Evolutionary conservation across 1,140 invertebrate species (phyloP).

Genomic region (Macrocentrus cingulum): DNA sequence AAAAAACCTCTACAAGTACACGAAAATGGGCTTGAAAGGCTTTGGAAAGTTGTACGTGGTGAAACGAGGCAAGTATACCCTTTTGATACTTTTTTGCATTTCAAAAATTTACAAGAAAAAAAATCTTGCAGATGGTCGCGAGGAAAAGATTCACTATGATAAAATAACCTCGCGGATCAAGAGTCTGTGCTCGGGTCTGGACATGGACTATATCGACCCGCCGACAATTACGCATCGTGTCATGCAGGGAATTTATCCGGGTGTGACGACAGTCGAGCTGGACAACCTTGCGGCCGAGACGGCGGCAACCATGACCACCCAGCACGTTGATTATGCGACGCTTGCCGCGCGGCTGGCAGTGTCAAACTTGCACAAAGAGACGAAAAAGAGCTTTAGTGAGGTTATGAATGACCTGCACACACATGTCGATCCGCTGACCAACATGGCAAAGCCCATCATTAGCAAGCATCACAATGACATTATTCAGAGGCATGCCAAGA

Average conservation of each 20-base stretch:
- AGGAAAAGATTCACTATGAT: constrained; percentile 93
- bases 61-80: constrained; percentile 58
- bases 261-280: constrained; percentile 94
- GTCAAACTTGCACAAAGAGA: constrained; percentile 96
- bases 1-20: no score
- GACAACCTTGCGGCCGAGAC: constrained; percentile 74
- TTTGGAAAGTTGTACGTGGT: constrained; percentile 58
- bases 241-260: constrained; percentile 91
- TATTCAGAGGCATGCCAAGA: constrained; percentile 84
- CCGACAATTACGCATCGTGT: constrained; percentile 84
- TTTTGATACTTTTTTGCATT: neutral
- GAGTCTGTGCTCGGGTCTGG: constrained; percentile 94
- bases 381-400: constrained; percentile 71
- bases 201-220: constrained; percentile 95
- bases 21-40: constrained; percentile 27
- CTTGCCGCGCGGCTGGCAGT: constrained; percentile 94
- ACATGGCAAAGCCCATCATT: constrained; percentile 80
- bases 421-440: constrained; percentile 72
- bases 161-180: constrained; percentile 96
- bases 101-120: constrained; percentile 9
- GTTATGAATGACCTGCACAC: constrained; percentile 86
- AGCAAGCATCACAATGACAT: constrained; percentile 82
- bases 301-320: constrained; percentile 66
- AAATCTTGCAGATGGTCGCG: constrained; percentile 72
- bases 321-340: constrained; percentile 96